A percentile compares a stretch with the other conserved stretches of the same genome.
phyloP scores from a whole-genome alignment of 2,113 vertebrate genomes.

The Burhinus bistriatus region DNA sequence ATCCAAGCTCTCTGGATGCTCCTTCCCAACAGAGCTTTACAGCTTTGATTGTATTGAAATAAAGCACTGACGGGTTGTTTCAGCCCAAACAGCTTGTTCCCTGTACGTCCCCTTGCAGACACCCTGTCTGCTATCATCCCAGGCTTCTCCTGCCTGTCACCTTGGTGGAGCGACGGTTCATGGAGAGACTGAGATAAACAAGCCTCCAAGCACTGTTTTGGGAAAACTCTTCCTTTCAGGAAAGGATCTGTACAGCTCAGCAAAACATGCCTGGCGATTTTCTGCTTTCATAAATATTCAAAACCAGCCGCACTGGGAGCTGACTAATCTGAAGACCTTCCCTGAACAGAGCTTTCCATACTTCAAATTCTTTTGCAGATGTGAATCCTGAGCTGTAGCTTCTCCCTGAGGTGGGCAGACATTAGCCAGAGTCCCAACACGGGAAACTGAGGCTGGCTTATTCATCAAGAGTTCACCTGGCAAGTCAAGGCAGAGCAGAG shows the following conservation, averaged over 20 bases:
- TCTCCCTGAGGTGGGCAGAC: not conserved
- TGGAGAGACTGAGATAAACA: not conserved
- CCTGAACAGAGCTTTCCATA: not conserved
- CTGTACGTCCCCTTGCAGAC: not conserved
- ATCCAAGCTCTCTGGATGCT: not conserved
- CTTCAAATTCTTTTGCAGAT: not conserved
- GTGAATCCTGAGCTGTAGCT: not conserved
- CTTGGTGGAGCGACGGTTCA: not conserved
- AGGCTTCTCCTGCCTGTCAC: too few relatives aligned
- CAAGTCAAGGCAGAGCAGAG: not conserved
- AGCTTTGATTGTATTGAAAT: not conserved
- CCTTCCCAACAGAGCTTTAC: not conserved
- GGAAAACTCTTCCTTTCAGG: not conserved
- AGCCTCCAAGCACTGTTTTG: not conserved
- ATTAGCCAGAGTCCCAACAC: not conserved
- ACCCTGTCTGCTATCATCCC: too few relatives aligned
- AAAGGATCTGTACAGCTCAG: not conserved
- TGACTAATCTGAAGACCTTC: not conserved
- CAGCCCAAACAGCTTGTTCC: not conserved
- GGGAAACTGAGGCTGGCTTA: not conserved
- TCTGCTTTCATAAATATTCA: not conserved
- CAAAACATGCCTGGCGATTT: not conserved
- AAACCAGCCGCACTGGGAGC: not conserved
- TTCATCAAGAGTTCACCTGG: not conserved
- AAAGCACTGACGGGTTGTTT: not conserved